A percentile compares a stretch with the other conserved stretches of the same genome.
Evolutionary conservation across 2,113 vertebrate genomes (phyloP).

Genomic region (Guaruba guarouba): DNA sequence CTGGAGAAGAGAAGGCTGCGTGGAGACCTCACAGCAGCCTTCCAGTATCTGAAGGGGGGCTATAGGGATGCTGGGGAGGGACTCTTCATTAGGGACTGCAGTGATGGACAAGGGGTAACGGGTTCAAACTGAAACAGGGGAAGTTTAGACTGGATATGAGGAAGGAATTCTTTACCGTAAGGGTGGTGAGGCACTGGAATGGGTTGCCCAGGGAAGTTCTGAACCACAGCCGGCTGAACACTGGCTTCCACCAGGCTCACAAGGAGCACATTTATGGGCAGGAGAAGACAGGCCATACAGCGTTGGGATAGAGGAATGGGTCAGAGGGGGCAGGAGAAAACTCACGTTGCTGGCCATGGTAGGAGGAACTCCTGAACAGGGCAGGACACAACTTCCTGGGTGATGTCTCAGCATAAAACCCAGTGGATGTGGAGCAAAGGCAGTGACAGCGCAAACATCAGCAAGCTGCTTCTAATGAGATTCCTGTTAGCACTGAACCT

Average conservation of each 20-base stretch:
- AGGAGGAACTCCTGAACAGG: accelerated
- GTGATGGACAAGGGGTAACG: too few species aligned
- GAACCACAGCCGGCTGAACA: too few species aligned
- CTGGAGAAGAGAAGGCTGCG: too few species aligned
- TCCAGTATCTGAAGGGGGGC: too few species aligned
- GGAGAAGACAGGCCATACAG: not conserved
- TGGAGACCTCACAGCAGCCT: too few species aligned
- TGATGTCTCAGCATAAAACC: not conserved
- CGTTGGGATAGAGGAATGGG: not conserved
- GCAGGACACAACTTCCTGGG: not conserved
- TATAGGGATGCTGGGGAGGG: too few species aligned
- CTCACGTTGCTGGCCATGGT: accelerated
- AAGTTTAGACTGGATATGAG: too few species aligned
- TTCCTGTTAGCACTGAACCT: not conserved
- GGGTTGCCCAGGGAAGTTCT: too few species aligned
- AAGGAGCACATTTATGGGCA: accelerated
- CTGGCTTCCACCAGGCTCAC: not conserved
- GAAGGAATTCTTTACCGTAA: too few species aligned
- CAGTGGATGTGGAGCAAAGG: not conserved
- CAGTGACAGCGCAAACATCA: not conserved
- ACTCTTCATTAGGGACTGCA: too few species aligned
- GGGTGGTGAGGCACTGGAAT: too few species aligned
- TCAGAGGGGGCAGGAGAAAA: not conserved
- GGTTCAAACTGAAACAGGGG: too few species aligned
- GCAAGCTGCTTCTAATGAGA: not conserved